Percentiles rank a stretch among this genome's conserved stretches.
These are phyloP conservation scores for Acanthopagrus latus DNA, from an alignment of 2,797 vertebrate genomes.

Conservation along the genomic window DNA sequence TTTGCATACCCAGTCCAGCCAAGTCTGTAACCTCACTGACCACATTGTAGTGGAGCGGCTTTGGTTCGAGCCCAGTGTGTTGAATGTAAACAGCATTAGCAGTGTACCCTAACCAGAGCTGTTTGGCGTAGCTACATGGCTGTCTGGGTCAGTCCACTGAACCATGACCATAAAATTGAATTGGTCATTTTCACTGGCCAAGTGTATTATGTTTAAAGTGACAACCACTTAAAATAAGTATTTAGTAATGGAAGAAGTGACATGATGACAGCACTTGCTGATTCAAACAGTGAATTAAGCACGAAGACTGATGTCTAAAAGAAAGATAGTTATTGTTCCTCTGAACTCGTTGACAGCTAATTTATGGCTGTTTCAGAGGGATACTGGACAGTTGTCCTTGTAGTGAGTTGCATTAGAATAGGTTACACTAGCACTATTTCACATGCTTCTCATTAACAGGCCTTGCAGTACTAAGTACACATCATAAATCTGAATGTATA, in stretches of 20 bases:
- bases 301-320: neutral
- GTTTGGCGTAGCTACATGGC: constrained; percentile 75
- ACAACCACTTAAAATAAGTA: constrained; percentile 16
- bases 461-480: neutral
- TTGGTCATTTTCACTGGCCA: neutral
- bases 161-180: constrained; percentile 50
- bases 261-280: neutral
- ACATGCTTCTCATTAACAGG: neutral
- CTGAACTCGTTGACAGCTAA: neutral
- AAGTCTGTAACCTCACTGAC: constrained; percentile 49
- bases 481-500: neutral
- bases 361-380: neutral
- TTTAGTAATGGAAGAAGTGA: constrained; percentile 16
- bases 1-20: constrained; percentile 24
- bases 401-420: neutral
- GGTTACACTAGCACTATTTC: neutral
- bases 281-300: neutral
- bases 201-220: constrained; percentile 20
- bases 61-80: constrained; percentile 55
- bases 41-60: constrained; percentile 43
- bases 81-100: constrained; percentile 79
- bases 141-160: constrained; percentile 71
- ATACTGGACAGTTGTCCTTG: neutral
- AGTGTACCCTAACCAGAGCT: constrained; percentile 63
- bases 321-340: neutral